Evolutionary conservation across 2,113 vertebrate genomes (phyloP).

Genomic region (Drymodes brunneopygia): DNA sequence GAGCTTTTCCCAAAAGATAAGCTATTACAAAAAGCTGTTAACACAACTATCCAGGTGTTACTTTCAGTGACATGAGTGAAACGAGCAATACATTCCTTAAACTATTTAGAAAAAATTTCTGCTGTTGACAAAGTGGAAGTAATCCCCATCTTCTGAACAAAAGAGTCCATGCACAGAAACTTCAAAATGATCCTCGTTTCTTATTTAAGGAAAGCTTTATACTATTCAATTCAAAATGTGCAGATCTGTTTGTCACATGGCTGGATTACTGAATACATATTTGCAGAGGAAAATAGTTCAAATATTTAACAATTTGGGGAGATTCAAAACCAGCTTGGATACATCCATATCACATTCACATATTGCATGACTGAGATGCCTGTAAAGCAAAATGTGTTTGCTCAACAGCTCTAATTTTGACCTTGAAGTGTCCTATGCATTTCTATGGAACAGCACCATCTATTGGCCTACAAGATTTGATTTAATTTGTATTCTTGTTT

Average conservation of each 20-base stretch:
- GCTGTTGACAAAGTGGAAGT: not conserved
- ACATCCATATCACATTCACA: not conserved
- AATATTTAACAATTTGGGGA: not conserved
- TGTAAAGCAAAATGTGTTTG: not conserved
- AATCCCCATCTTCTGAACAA: not conserved
- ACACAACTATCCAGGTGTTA: not conserved
- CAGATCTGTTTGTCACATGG: not conserved
- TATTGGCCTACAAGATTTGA: not conserved
- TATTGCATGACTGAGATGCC: not conserved
- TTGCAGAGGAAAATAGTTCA: not conserved
- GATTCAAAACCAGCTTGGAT: not conserved
- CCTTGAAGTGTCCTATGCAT: not conserved
- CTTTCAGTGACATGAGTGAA: not conserved
- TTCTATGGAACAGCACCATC: constrained; percentile 34
- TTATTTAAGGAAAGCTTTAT: not conserved
- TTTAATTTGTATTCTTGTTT: not conserved
- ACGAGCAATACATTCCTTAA: not conserved
- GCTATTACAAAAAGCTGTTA: not conserved
- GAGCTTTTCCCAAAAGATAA: not conserved
- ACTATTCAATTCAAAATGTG: not conserved
- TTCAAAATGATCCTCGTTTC: not conserved
- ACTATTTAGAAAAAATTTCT: not conserved
- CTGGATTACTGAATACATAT: not conserved
- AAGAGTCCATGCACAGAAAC: not conserved
- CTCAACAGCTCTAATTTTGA: not conserved